A percentile compares a stretch with the other conserved stretches of the same genome.
These are phyloP conservation scores for Phaenicophaeus curvirostris DNA, from an alignment of 2,797 vertebrate species.

Conservation along the genomic window DNA sequence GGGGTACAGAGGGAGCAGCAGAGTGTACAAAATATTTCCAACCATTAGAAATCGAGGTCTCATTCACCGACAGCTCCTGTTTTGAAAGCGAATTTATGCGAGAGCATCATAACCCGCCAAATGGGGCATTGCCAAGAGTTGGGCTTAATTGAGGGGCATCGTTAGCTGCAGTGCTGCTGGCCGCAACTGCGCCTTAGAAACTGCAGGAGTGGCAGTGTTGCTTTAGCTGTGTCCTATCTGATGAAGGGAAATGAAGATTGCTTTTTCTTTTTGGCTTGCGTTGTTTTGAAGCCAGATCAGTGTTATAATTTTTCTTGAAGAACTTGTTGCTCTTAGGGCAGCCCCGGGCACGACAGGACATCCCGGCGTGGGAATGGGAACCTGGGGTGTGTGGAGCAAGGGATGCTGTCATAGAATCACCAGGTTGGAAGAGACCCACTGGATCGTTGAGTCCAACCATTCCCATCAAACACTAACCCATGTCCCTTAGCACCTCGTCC, in stretches of 20 bases:
- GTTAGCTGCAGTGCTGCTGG: fast-evolving
- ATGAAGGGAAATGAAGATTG: fast-evolving
- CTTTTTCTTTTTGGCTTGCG: neutral
- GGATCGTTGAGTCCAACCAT: no score
- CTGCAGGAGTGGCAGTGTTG: fast-evolving
- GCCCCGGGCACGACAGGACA: fast-evolving
- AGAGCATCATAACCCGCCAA: neutral
- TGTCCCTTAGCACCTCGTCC: no score
- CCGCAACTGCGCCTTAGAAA: fast-evolving
- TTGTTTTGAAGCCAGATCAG: neutral
- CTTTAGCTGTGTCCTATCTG: neutral
- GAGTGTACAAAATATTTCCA: conserved; percentile 69
- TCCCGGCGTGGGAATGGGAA: fast-evolving
- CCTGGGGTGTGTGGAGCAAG: neutral
- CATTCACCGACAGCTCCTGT: conserved; percentile 30
- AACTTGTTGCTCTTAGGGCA: fast-evolving
- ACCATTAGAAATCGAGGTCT: conserved; percentile 54
- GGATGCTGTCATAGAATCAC: neutral
- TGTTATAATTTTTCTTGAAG: neutral
- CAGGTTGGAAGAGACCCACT: no score
- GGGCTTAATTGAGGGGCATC: neutral
- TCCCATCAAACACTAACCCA: no score
- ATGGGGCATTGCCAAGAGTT: neutral
- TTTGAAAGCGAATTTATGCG: conserved; percentile 29
- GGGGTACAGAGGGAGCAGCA: conserved; percentile 61